Evolutionary conservation across 2,888 invertebrate species (phyloP).

Genomic region (Exocentrus adspersus): DNA sequence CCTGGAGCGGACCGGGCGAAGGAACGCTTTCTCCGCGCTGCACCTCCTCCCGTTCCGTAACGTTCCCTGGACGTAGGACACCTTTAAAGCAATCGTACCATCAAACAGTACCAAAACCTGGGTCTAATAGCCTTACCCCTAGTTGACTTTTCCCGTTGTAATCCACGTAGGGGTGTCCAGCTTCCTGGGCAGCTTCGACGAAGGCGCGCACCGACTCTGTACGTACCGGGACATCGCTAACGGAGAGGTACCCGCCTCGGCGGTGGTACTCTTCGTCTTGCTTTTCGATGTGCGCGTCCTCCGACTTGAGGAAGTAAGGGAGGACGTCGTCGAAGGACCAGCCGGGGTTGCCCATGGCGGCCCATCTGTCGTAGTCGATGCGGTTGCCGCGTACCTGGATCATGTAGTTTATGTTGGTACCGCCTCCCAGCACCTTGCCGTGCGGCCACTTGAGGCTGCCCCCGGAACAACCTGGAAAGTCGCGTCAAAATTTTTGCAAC

Average conservation of each 20-base stretch:
- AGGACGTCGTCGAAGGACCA: conserved; percentile 66
- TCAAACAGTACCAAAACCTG: no score
- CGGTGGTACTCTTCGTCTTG: conserved; percentile 58
- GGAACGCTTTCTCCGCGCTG: conserved; percentile 73
- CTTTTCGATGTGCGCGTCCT: conserved; percentile 54
- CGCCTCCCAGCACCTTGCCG: conserved; percentile 70
- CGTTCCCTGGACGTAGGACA: conserved; percentile 70
- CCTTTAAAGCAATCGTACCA: no score
- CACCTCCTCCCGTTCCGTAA: conserved; percentile 70
- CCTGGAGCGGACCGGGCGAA: conserved; percentile 70
- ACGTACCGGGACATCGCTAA: conserved; percentile 58
- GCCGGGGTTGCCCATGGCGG: conserved; percentile 45
- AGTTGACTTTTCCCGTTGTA: conserved; percentile 73
- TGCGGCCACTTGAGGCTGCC: conserved; percentile 64
- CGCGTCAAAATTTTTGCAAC: no score
- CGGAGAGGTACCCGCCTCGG: conserved; percentile 60
- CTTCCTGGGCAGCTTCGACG: conserved; percentile 71
- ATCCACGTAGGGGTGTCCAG: conserved; percentile 75
- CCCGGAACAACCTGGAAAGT: conserved; percentile 56
- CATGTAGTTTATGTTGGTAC: conserved; percentile 64
- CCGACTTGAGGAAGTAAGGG: conserved; percentile 61
- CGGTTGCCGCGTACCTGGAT: conserved; percentile 10
- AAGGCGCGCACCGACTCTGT: conserved; percentile 67
- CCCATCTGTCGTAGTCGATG: conserved; percentile 5
- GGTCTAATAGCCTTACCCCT: no score